Evolutionary conservation across 2,113 vertebrate genomes (phyloP).

Genomic region (Neogobius melanostomus): DNA sequence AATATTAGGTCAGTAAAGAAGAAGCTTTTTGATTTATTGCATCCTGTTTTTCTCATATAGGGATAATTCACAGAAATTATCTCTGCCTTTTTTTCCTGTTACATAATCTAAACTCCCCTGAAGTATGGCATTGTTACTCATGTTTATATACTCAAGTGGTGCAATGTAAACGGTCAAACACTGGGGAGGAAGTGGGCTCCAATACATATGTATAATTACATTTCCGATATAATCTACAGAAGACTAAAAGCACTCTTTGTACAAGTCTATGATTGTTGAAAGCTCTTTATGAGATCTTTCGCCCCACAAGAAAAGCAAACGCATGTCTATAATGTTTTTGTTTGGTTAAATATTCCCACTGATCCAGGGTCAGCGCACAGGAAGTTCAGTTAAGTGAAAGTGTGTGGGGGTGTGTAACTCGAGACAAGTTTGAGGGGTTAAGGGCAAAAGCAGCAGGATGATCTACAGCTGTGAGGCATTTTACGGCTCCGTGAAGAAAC

Average conservation of each 20-base stretch:
- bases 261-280: neutral
- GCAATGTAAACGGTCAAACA: neutral
- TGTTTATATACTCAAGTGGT: neutral
- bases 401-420: conserved; percentile 36
- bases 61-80: neutral
- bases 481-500: conserved; percentile 16
- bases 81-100: neutral
- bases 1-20: neutral
- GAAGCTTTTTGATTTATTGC: neutral
- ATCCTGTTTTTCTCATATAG: neutral
- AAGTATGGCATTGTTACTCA: neutral
- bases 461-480: conserved; percentile 26
- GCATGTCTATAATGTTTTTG: conserved; percentile 5
- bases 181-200: neutral
- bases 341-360: conserved; percentile 30
- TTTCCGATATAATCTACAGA: neutral
- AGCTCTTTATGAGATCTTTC: neutral
- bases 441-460: conserved; percentile 5
- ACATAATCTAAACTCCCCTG: neutral
- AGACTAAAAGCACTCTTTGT: neutral
- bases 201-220: neutral
- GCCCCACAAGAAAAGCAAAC: conserved; percentile 37
- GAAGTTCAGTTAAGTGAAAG: conserved; percentile 32
- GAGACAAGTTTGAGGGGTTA: conserved; percentile 23
- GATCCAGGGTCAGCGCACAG: conserved; percentile 19